phyloP scores from a whole-genome alignment of 2,113 vertebrate species.

The Tyto alba region DNA sequence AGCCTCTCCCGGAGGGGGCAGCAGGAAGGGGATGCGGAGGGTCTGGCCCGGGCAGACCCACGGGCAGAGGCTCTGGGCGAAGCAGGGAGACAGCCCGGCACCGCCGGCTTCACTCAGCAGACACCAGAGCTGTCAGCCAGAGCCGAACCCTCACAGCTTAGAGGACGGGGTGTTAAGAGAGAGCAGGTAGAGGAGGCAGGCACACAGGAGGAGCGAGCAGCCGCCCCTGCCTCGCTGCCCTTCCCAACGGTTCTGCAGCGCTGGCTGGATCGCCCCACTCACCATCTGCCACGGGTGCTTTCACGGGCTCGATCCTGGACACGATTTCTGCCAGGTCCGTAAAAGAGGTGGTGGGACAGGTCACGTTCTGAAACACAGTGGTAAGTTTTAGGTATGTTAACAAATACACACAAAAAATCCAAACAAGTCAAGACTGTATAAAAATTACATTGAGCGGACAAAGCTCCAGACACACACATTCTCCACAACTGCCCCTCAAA shows the following conservation, averaged over 20 bases:
- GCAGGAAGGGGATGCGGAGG: fast-evolving
- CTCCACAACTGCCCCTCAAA: neutral
- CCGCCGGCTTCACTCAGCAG: neutral
- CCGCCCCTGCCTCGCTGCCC: neutral
- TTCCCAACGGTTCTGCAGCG: fast-evolving
- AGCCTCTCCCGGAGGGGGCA: neutral
- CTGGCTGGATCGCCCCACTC: neutral
- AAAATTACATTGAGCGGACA: neutral
- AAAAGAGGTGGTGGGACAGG: slow-evolving; percentile 90
- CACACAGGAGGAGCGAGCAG: neutral
- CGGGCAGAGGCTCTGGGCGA: neutral
- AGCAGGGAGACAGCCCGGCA: neutral
- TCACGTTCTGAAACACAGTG: slow-evolving; percentile 73
- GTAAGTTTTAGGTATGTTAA: neutral
- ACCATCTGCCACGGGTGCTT: slow-evolving; percentile 76
- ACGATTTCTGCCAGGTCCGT: slow-evolving; percentile 94
- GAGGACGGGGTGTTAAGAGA: fast-evolving
- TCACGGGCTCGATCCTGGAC: slow-evolving; percentile 88
- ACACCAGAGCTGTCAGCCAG: neutral
- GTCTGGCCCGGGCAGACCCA: neutral
- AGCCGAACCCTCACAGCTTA: neutral
- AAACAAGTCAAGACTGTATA: neutral
- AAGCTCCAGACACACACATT: neutral
- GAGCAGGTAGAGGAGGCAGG: neutral
- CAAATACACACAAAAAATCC: neutral